Evolutionary conservation across 2,797 vertebrate genomes (phyloP), one percentile per base, ranked within the genome.

Genomic region (Aldrovandia affinis): DNA sequence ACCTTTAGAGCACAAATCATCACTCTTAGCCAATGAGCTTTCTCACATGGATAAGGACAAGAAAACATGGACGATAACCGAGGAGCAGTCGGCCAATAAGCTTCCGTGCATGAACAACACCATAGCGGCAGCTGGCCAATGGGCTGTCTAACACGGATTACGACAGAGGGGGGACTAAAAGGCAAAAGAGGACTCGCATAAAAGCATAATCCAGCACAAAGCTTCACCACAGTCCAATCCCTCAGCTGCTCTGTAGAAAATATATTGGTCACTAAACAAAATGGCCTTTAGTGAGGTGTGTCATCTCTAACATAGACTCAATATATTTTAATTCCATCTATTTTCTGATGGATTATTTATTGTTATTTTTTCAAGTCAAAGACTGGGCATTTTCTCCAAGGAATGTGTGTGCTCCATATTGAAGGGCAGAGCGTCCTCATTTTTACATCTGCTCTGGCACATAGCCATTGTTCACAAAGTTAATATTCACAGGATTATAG

Each of bases 11-110:
- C 44, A 30, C 81, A 82, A 52, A 12, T 82, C 65, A 65, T 33
- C 36, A 65, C 61, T 81, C 65, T 81, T 59, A 73, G 65, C 63
- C 70, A 82, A 82, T 82, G 52, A 44, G 44, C 65, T 30, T 20
- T 28, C 47, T 50, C 61, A n/a, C 61, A 68, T 39, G 14, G 59
- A 82, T 33, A 82, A 82, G 59, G 14, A n/a, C n/a, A n/a, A n/a
- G n/a, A n/a, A n/a, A n/a, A n/a, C n/a, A n/a, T n/a, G n/a, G n/a
- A n/a, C n/a, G n/a, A n/a, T n/a, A n/a, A n/a, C n/a, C n/a, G n/a
- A n/a, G n/a, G n/a, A n/a, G n/a, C n/a, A n/a, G n/a, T n/a, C n/a
- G n/a, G 55, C 70, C 59, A 61, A 61, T 78, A 42, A 54, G 52
- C 73, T 39, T n/a, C n/a, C 54, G n/a, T 52, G 22, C 68, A 77